Evolutionary conservation across 2,113 vertebrate species (phyloP).

Genomic region (Peucedramus taeniatus): DNA sequence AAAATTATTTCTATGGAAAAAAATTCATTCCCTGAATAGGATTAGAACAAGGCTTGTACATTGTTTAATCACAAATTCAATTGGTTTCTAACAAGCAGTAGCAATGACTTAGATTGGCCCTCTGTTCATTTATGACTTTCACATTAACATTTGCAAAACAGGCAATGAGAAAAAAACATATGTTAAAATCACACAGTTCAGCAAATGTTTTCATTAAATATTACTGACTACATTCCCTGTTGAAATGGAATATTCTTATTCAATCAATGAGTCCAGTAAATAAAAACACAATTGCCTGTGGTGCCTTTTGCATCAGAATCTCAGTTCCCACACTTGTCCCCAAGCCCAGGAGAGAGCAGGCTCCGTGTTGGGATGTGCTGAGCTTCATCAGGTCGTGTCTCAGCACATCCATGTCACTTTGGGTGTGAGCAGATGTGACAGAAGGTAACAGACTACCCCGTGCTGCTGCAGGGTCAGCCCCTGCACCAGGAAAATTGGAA

Average conservation of each 20-base stretch:
- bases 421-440: constrained; percentile 24
- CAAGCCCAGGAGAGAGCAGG: neutral
- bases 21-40: neutral
- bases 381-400: constrained; percentile 24
- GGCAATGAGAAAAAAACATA: neutral
- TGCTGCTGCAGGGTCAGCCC: neutral
- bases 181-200: neutral
- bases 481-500: neutral
- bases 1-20: neutral
- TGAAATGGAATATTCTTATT: neutral
- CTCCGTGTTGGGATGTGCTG: neutral
- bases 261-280: neutral
- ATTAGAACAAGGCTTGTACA: neutral
- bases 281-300: neutral
- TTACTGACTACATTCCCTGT: neutral
- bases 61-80: neutral
- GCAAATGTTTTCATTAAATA: neutral
- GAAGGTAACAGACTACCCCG: neutral
- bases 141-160: neutral
- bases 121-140: neutral
- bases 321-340: neutral
- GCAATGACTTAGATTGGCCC: neutral
- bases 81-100: neutral
- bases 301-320: neutral
- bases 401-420: neutral